Base-by-base conservation (phyloP, 2,113 vertebrate species). In the Cebidichthys violaceus region DNA sequence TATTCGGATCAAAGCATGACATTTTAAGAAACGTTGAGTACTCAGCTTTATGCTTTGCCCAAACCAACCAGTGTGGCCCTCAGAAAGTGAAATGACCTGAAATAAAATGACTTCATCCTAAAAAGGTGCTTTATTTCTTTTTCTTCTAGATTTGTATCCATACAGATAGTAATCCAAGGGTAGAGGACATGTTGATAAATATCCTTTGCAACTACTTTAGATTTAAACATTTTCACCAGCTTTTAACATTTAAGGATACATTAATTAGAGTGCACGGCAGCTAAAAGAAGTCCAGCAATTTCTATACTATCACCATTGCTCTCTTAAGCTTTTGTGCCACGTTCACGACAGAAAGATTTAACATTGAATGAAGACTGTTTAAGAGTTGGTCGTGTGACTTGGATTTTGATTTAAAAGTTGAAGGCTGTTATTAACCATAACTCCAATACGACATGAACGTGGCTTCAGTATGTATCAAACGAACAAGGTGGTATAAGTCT, bases 1-100 rank as follows among this genome's bases (percentile, higher is more conserved):
- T 73, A 73, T 70, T 82, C 41, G 31, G 33, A 79, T 88, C 70
- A 80, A 85, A 88, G 57, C 45, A 18, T 62, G 31, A 85, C 31
- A 79, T 72, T 84, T 83, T 47, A 85, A 72, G 66, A 76, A 89
- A 85, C 33, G 67, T 69, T 39, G 50, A 86, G 52, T 55, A 68
- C 31, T 80, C 20, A 9, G 67, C 45, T 39, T 71, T 86, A 54
- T 76, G 77, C 83, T 66, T 62, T 55, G 50, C 52, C 65, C 72
- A 70, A 37, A 61, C 57, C 78, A 43, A 45, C 61, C 6, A n/a
- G 45, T 62, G 70, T 82, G 75, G 50, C 50, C 73, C 35, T 67
- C 41, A 39, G n/a, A 59, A 43, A 61, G 13, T 31, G 54, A 67
- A 66, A 59, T 27, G 3, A 80, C 67, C 50, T 13, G 1, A 50